These are phyloP conservation scores for Zoanthus sociatus DNA, from an alignment of 92 coral and sea anemone species.

Conservation along the genomic window DNA sequence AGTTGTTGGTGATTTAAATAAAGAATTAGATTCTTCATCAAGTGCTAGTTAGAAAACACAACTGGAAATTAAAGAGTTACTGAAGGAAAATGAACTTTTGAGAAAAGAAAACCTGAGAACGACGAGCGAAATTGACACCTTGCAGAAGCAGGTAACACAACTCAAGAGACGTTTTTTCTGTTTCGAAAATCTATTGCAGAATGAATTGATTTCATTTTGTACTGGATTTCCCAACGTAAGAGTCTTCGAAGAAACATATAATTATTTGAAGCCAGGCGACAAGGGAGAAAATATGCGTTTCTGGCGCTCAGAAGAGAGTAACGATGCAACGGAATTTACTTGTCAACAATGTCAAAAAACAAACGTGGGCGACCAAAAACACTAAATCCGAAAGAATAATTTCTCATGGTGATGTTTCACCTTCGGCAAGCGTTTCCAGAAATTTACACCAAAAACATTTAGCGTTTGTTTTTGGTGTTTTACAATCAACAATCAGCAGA, in stretches of 20 bases:
- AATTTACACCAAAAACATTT: no score
- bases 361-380: background rate
- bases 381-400: no score
- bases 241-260: background rate
- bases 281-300: conserved; percentile 17
- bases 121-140: background rate
- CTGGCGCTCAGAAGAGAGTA: background rate
- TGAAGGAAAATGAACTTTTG: background rate
- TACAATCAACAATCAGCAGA: background rate
- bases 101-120: background rate
- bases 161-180: conserved; percentile 45
- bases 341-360: background rate
- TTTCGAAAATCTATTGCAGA: conserved; percentile 14
- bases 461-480: no score
- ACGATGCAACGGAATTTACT: background rate
- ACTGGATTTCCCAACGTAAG: background rate
- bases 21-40: no score
- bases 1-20: no score
- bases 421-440: background rate
- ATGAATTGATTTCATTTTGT: conserved; percentile 5
- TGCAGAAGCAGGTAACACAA: conserved; percentile 10
- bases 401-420: no score
- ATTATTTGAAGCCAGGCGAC: no score
- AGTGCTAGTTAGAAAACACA: background rate
- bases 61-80: background rate